Base-by-base conservation (phyloP, 2,888 invertebrate species). In the Plutella xylostella region DNA sequence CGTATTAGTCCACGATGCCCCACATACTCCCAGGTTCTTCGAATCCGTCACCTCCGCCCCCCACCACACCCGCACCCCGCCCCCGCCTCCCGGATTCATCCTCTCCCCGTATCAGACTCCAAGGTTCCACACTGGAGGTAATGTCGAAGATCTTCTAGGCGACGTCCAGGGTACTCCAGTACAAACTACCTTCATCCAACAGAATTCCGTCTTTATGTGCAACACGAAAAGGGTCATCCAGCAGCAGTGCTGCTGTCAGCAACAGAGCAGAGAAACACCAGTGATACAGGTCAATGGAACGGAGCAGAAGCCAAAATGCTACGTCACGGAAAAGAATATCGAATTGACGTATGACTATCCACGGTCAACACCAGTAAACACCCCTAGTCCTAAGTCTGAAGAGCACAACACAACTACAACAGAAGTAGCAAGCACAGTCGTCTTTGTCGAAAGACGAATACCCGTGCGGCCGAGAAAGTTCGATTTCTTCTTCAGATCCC, bases 71-170 rank as follows among this genome's bases (percentile, higher is more conserved):
- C 14, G 45, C 19, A 53, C 69, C 28, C 42, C 45, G 4, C 68
- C 72, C 15, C 78, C 78, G 11, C 77, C 79, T 1, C 78, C 82
- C 4, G 82, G 82, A 17, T 82, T 83, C 55, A 72, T 80, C 31
- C 60, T 78, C 19, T 72, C 73, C 19, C 75, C 80, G 1, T 77
- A 72, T 56, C 75, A 73, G 56, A 57, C 72, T 1, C 76, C 73
- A 43, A 65, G 76, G 33, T 85, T 85, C 63, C 77, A 77, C 56
- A 87, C 85, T 19, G 88, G 88, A 11, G 89, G 89, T 0, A 90
- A 90, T 58, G 73, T 91, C 33, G 90, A 91, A 54, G 88, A 90
- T 49, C 69, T 91, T 35, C 69, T 91, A 0, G 88, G 89, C 47
- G 90, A 91, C 49, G 89, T 90, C 5, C 89, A 90, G 60, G 85